Conservation (phyloP, 2,888 invertebrate species). For the Muschampia plurimacula region DNA sequence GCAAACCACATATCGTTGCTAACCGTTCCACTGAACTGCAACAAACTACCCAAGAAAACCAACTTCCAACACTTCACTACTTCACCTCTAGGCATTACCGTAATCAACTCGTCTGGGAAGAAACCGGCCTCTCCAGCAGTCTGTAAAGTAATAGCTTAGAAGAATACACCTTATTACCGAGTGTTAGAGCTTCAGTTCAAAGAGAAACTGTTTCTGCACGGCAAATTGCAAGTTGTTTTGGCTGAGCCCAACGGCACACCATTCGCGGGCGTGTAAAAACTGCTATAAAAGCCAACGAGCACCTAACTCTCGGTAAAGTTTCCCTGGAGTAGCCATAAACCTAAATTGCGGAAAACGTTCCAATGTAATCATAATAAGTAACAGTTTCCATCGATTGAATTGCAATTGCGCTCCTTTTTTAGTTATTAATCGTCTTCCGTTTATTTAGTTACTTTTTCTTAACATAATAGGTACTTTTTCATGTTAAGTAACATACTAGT, state of each 20-base stretch:
- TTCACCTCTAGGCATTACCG: conserved; percentile 64
- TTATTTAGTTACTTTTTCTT: neutral
- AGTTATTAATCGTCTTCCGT: neutral
- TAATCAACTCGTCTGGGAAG: conserved; percentile 61
- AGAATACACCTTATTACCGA: conserved; percentile 40
- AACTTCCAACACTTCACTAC: conserved; percentile 54
- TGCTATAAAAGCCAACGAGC: conserved; percentile 70
- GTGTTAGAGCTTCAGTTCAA: conserved; percentile 17
- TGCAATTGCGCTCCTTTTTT: neutral
- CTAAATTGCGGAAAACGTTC: conserved; percentile 53
- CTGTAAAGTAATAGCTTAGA: neutral
- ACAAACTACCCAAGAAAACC: conserved; percentile 52
- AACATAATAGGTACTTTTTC: too few species aligned
- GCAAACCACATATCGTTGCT: conserved; percentile 45
- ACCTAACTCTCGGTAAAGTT: conserved; percentile 53
- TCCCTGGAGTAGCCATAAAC: conserved; percentile 48
- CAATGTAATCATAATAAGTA: conserved; percentile 42
- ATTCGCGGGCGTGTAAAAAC: conserved; percentile 67
- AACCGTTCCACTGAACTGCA: conserved; percentile 39
- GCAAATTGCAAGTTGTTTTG: conserved; percentile 46
- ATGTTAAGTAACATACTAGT: too few species aligned
- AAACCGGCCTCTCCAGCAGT: conserved; percentile 14
- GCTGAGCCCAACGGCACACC: conserved; percentile 39
- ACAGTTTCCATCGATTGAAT: conserved; percentile 1
- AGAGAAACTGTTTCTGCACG: conserved; percentile 25